Evolutionary conservation across 2,797 vertebrate species (phyloP).

Genomic region (Scyliorhinus canicula): DNA sequence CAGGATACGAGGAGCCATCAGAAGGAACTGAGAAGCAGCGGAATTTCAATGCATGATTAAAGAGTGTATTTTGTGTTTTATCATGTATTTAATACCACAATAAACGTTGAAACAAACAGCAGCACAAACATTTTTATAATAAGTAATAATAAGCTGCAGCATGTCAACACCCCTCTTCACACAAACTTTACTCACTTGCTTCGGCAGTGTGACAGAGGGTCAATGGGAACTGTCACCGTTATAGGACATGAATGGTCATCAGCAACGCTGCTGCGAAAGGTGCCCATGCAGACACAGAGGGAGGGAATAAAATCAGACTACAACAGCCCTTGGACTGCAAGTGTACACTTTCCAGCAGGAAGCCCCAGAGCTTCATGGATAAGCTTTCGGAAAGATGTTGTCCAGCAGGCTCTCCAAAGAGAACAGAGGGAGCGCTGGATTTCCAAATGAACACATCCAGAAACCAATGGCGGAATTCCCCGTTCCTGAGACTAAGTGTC

Average conservation of each 20-base stretch:
- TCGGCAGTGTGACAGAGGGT: neutral
- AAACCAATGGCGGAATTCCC: no score
- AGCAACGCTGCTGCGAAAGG: neutral
- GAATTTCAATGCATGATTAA: conserved; percentile 53
- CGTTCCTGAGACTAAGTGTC: no score
- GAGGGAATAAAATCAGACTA: no score
- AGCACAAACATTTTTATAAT: neutral
- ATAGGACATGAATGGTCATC: neutral
- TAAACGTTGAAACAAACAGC: conserved; percentile 12
- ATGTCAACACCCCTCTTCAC: neutral
- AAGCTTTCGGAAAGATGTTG: neutral
- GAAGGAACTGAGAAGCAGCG: conserved; percentile 64
- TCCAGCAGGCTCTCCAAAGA: no score
- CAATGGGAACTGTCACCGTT: neutral
- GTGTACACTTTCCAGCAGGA: neutral
- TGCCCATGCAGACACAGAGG: no score
- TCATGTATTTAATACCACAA: conserved; percentile 33
- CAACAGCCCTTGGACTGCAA: neutral
- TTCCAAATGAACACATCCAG: no score
- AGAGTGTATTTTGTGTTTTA: conserved; percentile 58
- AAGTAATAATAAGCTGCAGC: neutral
- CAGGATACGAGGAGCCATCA: conserved; percentile 23
- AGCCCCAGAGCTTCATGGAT: neutral
- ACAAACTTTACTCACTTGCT: neutral
- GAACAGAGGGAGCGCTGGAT: neutral